Evolutionary conservation across 2,797 vertebrate species (phyloP), one percentile per base, ranked within the genome.

Genomic region (Myotis pilosus): DNA sequence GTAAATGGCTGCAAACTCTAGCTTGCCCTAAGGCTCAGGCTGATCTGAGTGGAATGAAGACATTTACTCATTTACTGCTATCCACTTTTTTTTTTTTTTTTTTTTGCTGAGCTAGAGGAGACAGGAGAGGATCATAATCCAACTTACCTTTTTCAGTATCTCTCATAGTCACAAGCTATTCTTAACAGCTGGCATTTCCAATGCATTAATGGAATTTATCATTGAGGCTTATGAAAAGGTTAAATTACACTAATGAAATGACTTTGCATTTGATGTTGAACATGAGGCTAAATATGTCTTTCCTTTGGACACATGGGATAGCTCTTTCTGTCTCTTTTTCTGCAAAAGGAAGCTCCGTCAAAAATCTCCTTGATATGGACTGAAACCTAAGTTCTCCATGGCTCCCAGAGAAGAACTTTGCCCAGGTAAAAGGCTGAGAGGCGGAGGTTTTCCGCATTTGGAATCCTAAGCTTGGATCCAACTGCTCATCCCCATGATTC

Each of bases 1-100:
- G 96, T 96, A 98, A 98, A 98, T 98, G 98, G 94, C 88, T 97
- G 91, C 87, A 98, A 98, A 98, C 95, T 90, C 89, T 97, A 96
- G 92, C 95, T 98, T 98, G 92, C 97, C 97, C 94, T 94, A 93
- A 97, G 97, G 97, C 96, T 72, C 85, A 80, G 30, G 84, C 66
- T 93, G 94, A 97, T 92, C 55, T 87, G 91, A 84, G 47, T 93
- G 90, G 96, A 97, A 96, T 93, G 60, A 96, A 71, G 88, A 97
- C 92, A 82, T 95, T 95, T 96, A 57, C 91, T 79, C 92, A 82
- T 95, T 95, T 96, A 57, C 91, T 79, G 1, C 84, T 90, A 79
- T 97, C 60, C 38, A 66, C 53, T 96, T 85, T 94, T 95, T 64
- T 11, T 62, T 28, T 13, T 60, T 60, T 28, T 60, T 62, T 30